phyloP scores from a whole-genome alignment of 2,888 invertebrate species.

The Meganola albula region DNA sequence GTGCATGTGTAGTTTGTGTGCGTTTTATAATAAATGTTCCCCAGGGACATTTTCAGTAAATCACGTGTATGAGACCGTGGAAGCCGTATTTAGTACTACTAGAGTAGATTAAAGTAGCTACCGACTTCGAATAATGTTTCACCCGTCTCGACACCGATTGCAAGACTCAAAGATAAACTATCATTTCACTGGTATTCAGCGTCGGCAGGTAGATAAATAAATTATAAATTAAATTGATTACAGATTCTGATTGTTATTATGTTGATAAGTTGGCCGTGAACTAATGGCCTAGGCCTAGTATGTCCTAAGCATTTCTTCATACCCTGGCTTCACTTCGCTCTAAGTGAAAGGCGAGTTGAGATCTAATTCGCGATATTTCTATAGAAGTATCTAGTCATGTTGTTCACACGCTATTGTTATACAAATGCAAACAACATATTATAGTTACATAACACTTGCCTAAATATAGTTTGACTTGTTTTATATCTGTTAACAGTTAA shows the following conservation, averaged over 20 bases:
- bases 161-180: slow-evolving; percentile 23
- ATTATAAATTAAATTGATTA: too few relatives aligned
- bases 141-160: slow-evolving; percentile 28
- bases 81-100: too few relatives aligned
- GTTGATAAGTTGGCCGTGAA: slow-evolving; percentile 31
- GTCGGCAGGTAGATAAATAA: too few relatives aligned
- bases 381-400: slow-evolving; percentile 49
- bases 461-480: too few relatives aligned
- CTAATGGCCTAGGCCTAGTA: slow-evolving; percentile 49
- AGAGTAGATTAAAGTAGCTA: slow-evolving; percentile 38
- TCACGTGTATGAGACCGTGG: too few relatives aligned
- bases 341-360: slow-evolving; percentile 66
- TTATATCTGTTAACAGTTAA: too few relatives aligned
- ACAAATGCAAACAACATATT: slow-evolving; percentile 39
- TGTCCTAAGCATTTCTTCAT: slow-evolving; percentile 45
- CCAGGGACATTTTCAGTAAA: too few relatives aligned
- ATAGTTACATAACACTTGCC: too few relatives aligned
- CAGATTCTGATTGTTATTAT: too few relatives aligned
- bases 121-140: slow-evolving; percentile 35
- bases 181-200: slow-evolving; percentile 21
- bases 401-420: slow-evolving; percentile 58
- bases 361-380: slow-evolving; percentile 47
- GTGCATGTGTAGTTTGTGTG: too few relatives aligned
- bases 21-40: too few relatives aligned
- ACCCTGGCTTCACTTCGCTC: slow-evolving; percentile 48